Conservation (phyloP, 2,888 invertebrate species). For the Phrixothrix hirtus region DNA sequence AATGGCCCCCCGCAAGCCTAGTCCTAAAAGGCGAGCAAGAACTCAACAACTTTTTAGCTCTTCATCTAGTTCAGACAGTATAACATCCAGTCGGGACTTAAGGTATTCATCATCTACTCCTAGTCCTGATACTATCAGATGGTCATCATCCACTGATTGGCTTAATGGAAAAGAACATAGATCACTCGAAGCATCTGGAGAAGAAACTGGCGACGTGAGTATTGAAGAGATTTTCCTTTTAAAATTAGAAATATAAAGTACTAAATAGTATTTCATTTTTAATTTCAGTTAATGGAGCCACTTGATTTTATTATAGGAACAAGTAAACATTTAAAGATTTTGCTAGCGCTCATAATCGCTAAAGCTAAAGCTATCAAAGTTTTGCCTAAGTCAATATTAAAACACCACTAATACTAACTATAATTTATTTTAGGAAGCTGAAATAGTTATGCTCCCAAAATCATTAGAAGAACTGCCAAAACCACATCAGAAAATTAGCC, state of each 20-base stretch:
- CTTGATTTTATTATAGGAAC: too few species aligned
- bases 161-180: conserved; percentile 47
- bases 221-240: conserved; percentile 1
- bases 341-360: too few species aligned
- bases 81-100: conserved; percentile 58
- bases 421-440: conserved; percentile 48
- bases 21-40: conserved; percentile 62
- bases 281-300: conserved; percentile 2
- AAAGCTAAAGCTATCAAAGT: too few species aligned
- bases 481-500: conserved; percentile 66
- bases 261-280: background rate
- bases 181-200: conserved; percentile 56
- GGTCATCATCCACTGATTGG: conserved; percentile 54
- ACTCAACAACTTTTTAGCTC: conserved; percentile 62
- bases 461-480: conserved; percentile 62
- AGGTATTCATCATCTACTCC: conserved; percentile 54
- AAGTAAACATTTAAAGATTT: too few species aligned
- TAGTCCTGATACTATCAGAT: conserved; percentile 55
- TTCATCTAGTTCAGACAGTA: conserved; percentile 65
- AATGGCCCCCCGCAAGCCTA: conserved; percentile 58
- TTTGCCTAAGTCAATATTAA: too few species aligned
- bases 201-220: conserved; percentile 60
- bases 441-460: conserved; percentile 64
- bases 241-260: too few species aligned
- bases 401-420: too few species aligned